phyloP scores from a whole-genome alignment of 2,113 vertebrate genomes.

The Stigmatopora nigra region DNA sequence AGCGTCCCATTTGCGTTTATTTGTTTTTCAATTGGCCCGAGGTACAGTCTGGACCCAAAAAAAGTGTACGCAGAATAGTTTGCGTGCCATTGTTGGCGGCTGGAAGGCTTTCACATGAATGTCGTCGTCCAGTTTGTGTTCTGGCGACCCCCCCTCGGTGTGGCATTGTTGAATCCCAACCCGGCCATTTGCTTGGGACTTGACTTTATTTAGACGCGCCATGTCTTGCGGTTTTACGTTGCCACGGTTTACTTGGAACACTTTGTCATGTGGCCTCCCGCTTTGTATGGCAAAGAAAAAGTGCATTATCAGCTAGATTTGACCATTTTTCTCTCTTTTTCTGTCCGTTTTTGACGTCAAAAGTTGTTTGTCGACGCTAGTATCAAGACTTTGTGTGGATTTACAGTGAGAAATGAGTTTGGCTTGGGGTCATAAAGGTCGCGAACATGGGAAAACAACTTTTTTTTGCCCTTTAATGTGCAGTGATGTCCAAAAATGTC shows the following conservation, averaged over 20 bases:
- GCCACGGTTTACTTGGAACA: slow-evolving; percentile 48
- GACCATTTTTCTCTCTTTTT: slow-evolving; percentile 7
- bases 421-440: too few species aligned
- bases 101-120: slow-evolving; percentile 6
- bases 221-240: slow-evolving; percentile 49
- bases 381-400: slow-evolving; percentile 18
- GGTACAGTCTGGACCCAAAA: neutral
- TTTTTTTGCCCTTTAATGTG: too few species aligned
- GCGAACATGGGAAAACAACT: too few species aligned
- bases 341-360: slow-evolving; percentile 1
- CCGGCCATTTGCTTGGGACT: slow-evolving; percentile 26
- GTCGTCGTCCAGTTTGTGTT: slow-evolving; percentile 22
- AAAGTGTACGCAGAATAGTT: slow-evolving; percentile 15
- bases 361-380: slow-evolving; percentile 16
- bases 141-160: slow-evolving; percentile 25
- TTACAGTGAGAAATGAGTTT: too few species aligned
- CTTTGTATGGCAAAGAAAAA: slow-evolving; percentile 50
- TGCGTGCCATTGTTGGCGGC: slow-evolving; percentile 6
- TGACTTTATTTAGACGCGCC: slow-evolving; percentile 49
- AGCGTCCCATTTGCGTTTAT: slow-evolving; percentile 29
- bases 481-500: neutral
- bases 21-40: slow-evolving; percentile 23
- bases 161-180: slow-evolving; percentile 40
- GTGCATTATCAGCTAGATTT: slow-evolving; percentile 1
- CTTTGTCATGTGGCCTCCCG: slow-evolving; percentile 52